Evolutionary conservation across 2,888 invertebrate species (phyloP).

Genomic region (Drosophila anomelani): DNA sequence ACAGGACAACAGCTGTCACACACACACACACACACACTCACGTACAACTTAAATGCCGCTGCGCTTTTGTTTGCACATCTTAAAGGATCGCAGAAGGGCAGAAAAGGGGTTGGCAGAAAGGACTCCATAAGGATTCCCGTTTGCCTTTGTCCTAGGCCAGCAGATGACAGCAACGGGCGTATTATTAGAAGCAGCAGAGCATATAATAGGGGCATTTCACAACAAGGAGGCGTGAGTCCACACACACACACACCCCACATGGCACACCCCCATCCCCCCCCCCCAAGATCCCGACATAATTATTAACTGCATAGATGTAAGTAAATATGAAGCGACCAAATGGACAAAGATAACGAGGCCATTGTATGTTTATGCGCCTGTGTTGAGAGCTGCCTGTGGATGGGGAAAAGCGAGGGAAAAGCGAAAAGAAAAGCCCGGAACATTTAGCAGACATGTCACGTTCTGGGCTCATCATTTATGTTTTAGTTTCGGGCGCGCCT

Average conservation of each 20-base stretch:
- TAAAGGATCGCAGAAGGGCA: constrained; percentile 41
- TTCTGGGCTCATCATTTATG: constrained; percentile 70
- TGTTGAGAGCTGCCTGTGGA: background rate
- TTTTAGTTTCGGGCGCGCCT: constrained; percentile 56
- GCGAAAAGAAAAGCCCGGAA: constrained; percentile 16
- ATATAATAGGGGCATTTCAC: constrained; percentile 78
- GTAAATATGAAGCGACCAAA: constrained; percentile 70
- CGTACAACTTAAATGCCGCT: constrained; percentile 44
- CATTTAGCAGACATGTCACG: constrained; percentile 72
- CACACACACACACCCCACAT: constrained; percentile 22
- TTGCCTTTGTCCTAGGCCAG: constrained; percentile 50
- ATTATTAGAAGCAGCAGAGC: constrained; percentile 77
- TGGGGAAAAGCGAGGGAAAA: background rate
- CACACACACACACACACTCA: constrained; percentile 57
- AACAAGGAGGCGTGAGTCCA: constrained; percentile 70
- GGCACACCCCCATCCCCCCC: constrained; percentile 14
- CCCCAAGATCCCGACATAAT: constrained; percentile 65
- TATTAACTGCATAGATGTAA: constrained; percentile 75
- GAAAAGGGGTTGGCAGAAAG: constrained; percentile 21
- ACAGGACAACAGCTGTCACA: constrained; percentile 76
- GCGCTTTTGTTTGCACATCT: constrained; percentile 75
- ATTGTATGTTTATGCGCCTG: constrained; percentile 42
- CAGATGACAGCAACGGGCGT: constrained; percentile 69
- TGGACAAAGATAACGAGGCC: constrained; percentile 69
- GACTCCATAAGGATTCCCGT: constrained; percentile 30